Evolutionary conservation across 2,113 vertebrate genomes (phyloP).

Genomic region (Megaceryle maxima): DNA sequence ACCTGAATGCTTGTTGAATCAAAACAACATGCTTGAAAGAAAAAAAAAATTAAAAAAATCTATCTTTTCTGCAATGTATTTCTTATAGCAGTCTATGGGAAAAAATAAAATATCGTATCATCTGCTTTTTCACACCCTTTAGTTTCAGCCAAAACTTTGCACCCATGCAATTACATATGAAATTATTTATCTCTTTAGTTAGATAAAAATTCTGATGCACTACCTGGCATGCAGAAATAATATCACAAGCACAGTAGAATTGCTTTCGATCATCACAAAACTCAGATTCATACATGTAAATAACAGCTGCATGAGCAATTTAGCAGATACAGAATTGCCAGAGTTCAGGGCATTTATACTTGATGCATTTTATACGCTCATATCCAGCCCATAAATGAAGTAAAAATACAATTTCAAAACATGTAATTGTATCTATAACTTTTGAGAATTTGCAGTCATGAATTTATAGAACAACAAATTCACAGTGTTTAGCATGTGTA

Average conservation of each 20-base stretch:
- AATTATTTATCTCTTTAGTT: not conserved
- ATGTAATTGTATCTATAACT: conserved; percentile 36
- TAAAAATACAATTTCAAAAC: conserved; percentile 48
- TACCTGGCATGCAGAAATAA: conserved; percentile 31
- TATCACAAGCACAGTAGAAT: not conserved
- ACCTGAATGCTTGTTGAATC: not conserved
- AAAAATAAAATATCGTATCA: not conserved
- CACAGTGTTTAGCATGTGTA: not conserved
- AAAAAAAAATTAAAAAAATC: not conserved
- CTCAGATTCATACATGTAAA: conserved; percentile 26
- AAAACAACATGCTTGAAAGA: not conserved
- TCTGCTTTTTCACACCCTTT: not conserved
- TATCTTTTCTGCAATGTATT: not conserved
- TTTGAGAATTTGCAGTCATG: conserved; percentile 8
- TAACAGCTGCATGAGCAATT: conserved; percentile 51
- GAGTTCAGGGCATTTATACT: conserved; percentile 38
- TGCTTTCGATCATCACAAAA: conserved; percentile 3
- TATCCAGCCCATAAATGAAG: not conserved
- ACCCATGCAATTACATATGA: not conserved
- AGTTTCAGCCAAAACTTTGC: conserved; percentile 9
- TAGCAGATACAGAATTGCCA: conserved; percentile 17
- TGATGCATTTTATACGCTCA: conserved; percentile 23
- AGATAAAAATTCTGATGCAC: not conserved
- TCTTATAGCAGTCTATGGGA: not conserved
- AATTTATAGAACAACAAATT: conserved; percentile 36